Conservation (phyloP, 2,797 vertebrate genomes). For the Myotis myotis region DNA sequence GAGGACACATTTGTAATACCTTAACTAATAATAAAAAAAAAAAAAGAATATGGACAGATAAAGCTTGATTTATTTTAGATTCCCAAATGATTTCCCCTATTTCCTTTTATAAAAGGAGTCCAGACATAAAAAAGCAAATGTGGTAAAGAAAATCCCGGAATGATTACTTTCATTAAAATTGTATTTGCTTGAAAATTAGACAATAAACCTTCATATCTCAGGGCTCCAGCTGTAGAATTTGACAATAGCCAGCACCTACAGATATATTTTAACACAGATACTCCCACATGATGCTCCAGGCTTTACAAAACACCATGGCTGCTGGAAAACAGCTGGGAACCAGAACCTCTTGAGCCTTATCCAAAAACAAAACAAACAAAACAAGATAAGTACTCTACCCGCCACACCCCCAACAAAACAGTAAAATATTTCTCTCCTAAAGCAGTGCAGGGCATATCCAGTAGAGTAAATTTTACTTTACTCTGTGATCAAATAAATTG, state of each 20-base stretch:
- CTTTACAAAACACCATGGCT: slow-evolving; percentile 15
- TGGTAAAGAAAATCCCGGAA: slow-evolving; percentile 41
- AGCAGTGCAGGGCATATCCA: neutral
- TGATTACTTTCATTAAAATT: slow-evolving; percentile 68
- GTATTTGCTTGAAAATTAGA: slow-evolving; percentile 58
- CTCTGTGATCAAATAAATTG: neutral
- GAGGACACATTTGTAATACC: too few species aligned
- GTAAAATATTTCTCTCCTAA: neutral
- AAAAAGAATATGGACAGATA: slow-evolving; percentile 15
- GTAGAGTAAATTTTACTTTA: neutral
- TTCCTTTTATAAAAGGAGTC: slow-evolving; percentile 49
- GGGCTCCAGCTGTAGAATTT: slow-evolving; percentile 45
- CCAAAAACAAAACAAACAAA: slow-evolving; percentile 15
- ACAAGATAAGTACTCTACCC: neutral
- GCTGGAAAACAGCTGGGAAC: neutral
- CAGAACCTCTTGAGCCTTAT: neutral
- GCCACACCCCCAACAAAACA: neutral
- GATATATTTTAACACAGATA: slow-evolving; percentile 21
- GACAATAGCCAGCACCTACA: slow-evolving; percentile 44
- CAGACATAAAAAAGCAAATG: slow-evolving; percentile 39
- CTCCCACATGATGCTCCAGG: neutral
- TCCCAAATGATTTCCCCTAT: slow-evolving; percentile 31
- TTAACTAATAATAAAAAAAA: too few species aligned
- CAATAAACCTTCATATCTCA: slow-evolving; percentile 53
- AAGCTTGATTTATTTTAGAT: slow-evolving; percentile 42